A percentile compares a stretch with the other conserved stretches of the same genome.
Evolutionary conservation across 1,140 invertebrate genomes (phyloP).

Genomic region (Drosophila santomea): DNA sequence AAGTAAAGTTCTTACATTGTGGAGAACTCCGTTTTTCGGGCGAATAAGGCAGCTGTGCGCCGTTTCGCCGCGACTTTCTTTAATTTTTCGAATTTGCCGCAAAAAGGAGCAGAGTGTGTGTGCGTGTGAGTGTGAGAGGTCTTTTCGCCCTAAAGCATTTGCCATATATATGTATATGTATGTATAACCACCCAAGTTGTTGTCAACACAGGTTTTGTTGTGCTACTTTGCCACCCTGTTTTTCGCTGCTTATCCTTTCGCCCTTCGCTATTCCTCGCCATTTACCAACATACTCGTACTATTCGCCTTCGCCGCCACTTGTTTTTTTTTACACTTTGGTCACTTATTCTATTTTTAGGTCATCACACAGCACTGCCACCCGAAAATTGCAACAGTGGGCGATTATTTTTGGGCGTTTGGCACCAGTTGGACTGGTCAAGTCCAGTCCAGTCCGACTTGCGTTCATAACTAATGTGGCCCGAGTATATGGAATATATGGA

Average conservation of each 20-base stretch:
- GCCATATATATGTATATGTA: too few relatives aligned
- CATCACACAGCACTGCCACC: slow-evolving; percentile 38
- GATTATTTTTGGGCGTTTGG: slow-evolving; percentile 56
- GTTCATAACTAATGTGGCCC: slow-evolving; percentile 41
- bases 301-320: slow-evolving; percentile 47
- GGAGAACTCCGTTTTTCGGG: slow-evolving; percentile 15
- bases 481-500: slow-evolving; percentile 44
- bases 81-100: slow-evolving; percentile 55
- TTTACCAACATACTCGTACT: slow-evolving; percentile 32
- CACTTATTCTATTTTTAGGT: slow-evolving; percentile 81
- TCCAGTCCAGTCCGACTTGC: slow-evolving; percentile 10
- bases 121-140: slow-evolving; percentile 9
- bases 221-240: slow-evolving; percentile 57
- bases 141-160: background rate
- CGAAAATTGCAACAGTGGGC: slow-evolving; percentile 27
- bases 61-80: slow-evolving; percentile 31
- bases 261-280: slow-evolving; percentile 20
- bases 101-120: slow-evolving; percentile 23
- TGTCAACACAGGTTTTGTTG: slow-evolving; percentile 81
- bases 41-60: slow-evolving; percentile 21
- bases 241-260: slow-evolving; percentile 23
- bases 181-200: slow-evolving; percentile 32
- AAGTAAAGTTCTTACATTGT: background rate
- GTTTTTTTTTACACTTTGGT: background rate
- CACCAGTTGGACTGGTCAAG: slow-evolving; percentile 64